Evolutionary conservation across 2,113 vertebrate genomes (phyloP).

Genomic region (Hemiscyllium ocellatum): DNA sequence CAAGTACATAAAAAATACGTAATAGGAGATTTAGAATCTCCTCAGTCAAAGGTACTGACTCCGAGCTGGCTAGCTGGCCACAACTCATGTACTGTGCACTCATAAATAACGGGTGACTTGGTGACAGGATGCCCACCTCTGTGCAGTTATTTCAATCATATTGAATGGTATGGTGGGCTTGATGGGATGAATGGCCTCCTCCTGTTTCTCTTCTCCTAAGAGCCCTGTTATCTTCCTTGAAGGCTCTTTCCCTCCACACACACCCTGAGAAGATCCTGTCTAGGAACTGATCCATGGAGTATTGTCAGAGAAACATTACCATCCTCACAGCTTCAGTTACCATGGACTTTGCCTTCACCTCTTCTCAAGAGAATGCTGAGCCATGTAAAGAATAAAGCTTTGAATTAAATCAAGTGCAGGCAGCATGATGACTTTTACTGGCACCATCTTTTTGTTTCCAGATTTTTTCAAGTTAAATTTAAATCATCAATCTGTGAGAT

Average conservation of each 20-base stretch:
- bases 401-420: not conserved
- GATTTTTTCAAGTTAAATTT: not conserved
- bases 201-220: too few relatives aligned
- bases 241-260: not conserved
- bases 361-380: not conserved
- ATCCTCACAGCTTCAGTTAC: not conserved
- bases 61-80: too few relatives aligned
- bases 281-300: not conserved
- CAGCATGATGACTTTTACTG: not conserved
- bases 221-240: not conserved
- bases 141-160: too few relatives aligned
- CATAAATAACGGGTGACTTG: too few relatives aligned
- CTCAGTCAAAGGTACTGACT: too few relatives aligned
- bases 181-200: too few relatives aligned
- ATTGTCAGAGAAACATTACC: not conserved
- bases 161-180: too few relatives aligned
- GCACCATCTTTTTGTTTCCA: not conserved
- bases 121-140: too few relatives aligned
- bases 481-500: not conserved
- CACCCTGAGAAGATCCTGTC: not conserved
- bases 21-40: too few relatives aligned
- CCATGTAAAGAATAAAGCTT: not conserved
- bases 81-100: too few relatives aligned
- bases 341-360: not conserved
- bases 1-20: too few relatives aligned